phyloP scores from a whole-genome alignment of 2,888 invertebrate species.

The Cheilosia impressa region DNA sequence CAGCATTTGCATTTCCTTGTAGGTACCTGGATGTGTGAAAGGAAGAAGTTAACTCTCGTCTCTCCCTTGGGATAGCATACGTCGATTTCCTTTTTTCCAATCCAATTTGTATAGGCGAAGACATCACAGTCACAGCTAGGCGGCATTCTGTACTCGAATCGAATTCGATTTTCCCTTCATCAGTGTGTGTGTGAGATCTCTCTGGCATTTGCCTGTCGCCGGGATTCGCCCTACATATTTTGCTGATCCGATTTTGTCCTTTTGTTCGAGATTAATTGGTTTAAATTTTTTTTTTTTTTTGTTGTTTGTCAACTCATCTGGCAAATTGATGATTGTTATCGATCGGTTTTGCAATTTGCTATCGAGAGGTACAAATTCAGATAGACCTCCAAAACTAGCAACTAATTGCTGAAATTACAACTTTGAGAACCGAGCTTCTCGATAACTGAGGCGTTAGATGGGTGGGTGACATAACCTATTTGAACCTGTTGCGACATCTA shows the following conservation, averaged over 20 bases:
- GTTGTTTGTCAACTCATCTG: slow-evolving; percentile 46
- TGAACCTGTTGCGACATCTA: too few relatives aligned
- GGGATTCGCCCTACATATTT: slow-evolving; percentile 43
- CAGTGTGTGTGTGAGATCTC: slow-evolving; percentile 26
- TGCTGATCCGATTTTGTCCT: slow-evolving; percentile 48
- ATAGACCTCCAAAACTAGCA: too few relatives aligned
- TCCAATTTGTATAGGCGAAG: slow-evolving; percentile 17
- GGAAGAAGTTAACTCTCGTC: slow-evolving; percentile 13
- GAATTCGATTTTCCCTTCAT: slow-evolving; percentile 28
- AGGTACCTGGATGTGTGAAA: slow-evolving; percentile 31
- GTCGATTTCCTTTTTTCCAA: slow-evolving; percentile 23
- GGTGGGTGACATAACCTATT: too few relatives aligned
- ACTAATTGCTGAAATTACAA: too few relatives aligned
- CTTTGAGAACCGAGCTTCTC: not conserved
- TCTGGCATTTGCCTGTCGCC: slow-evolving; percentile 42
- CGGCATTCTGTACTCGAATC: slow-evolving; percentile 31
- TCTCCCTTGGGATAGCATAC: slow-evolving; percentile 54
- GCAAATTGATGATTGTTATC: slow-evolving; percentile 45
- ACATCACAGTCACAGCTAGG: not conserved
- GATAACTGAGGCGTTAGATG: not conserved
- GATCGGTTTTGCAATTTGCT: not conserved
- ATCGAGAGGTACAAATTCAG: not conserved
- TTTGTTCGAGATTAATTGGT: slow-evolving; percentile 54
- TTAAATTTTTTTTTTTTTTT: slow-evolving; percentile 37
- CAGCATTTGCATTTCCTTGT: slow-evolving; percentile 7